A percentile compares a stretch with the other conserved stretches of the same genome.
These are phyloP conservation scores for Bostrychus sinensis DNA, from an alignment of 2,113 vertebrate genomes.

Conservation along the genomic window DNA sequence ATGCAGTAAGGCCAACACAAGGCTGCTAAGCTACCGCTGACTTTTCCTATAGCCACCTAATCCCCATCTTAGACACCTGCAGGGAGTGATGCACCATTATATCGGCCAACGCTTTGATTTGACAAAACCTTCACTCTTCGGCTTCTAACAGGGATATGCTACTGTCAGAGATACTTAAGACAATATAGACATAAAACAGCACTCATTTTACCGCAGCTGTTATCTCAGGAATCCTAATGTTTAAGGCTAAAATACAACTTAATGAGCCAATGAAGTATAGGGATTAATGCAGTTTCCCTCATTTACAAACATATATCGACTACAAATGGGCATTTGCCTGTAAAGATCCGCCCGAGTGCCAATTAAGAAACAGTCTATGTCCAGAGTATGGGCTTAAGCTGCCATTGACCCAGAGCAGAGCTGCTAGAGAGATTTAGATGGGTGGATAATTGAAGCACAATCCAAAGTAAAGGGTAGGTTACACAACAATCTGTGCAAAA, in stretches of 20 bases:
- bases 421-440: background rate
- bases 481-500: no score
- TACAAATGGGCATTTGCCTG: background rate
- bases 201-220: conserved; percentile 1
- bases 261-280: background rate
- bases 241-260: background rate
- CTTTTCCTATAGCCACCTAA: conserved; percentile 42
- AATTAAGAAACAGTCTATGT: background rate
- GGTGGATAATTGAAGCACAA: background rate
- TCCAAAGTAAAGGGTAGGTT: background rate
- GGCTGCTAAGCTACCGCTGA: conserved; percentile 39
- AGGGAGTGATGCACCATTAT: conserved; percentile 36
- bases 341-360: background rate
- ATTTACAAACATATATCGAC: background rate
- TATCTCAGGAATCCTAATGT: conserved; percentile 6
- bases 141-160: conserved; percentile 12
- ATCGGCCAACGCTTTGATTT: conserved; percentile 33
- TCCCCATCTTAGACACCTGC: conserved; percentile 50
- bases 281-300: background rate
- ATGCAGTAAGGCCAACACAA: conserved; percentile 43
- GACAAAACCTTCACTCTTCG: conserved; percentile 16
- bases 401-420: background rate
- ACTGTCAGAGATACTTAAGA: conserved; percentile 6
- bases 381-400: background rate
- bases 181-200: conserved; percentile 11